Conservation (phyloP, 2,888 invertebrate species). For the Zaprionus obscuricornis region DNA sequence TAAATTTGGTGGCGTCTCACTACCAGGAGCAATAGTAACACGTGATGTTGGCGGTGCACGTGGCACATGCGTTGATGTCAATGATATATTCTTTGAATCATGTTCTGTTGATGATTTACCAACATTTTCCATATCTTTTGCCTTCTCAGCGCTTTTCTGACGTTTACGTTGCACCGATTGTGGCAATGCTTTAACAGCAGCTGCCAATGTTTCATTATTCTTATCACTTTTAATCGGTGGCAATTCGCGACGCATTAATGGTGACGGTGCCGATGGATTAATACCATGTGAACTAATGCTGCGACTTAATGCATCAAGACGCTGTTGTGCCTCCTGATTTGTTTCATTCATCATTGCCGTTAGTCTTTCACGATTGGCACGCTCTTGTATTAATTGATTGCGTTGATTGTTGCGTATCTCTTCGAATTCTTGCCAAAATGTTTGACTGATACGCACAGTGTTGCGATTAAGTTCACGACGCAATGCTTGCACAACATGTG, state of each 20-base stretch:
- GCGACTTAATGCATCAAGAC: constrained; percentile 50
- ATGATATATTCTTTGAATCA: not conserved
- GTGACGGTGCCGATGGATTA: constrained; percentile 19
- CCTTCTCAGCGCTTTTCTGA: not conserved
- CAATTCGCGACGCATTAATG: constrained; percentile 10
- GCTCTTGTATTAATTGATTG: constrained; percentile 39
- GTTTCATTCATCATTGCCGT: constrained; percentile 36
- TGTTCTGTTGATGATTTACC: not conserved
- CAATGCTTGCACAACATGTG: constrained; percentile 23
- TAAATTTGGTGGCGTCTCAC: not conserved
- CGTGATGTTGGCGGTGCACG: constrained; percentile 37
- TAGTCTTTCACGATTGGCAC: constrained; percentile 35
- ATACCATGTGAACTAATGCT: constrained; percentile 56
- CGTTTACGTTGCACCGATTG: not conserved
- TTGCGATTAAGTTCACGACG: constrained; percentile 41
- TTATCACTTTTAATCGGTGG: not conserved
- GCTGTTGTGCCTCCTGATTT: constrained; percentile 42
- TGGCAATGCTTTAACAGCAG: not conserved
- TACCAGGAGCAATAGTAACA: constrained; percentile 8
- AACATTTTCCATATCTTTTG: not conserved
- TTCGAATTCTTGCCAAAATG: constrained; percentile 66
- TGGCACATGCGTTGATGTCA: not conserved
- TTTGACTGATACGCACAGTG: constrained; percentile 38
- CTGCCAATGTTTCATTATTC: no score
- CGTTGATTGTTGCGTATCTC: constrained; percentile 47